Conservation (phyloP, 2,888 invertebrate species). For the Hypercompe scribonia region DNA sequence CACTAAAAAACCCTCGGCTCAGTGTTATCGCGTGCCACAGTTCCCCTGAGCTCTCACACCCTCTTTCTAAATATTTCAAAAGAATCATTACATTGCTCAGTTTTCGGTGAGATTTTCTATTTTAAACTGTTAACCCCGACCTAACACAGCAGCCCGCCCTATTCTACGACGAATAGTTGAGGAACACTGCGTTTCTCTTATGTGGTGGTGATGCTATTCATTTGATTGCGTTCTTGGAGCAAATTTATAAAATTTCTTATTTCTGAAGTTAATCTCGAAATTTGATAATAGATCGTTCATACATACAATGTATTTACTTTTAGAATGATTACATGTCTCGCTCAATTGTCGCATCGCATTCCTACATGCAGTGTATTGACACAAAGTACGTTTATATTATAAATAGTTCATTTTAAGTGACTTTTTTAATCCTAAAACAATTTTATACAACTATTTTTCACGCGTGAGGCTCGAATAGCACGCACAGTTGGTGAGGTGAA, state of each 20-base stretch:
- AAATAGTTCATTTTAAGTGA: neutral
- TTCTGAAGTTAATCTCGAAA: neutral
- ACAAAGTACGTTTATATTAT: neutral
- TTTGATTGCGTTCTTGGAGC: neutral
- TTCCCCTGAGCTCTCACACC: slow-evolving; percentile 17
- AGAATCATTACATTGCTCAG: slow-evolving; percentile 41
- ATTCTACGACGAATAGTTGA: neutral
- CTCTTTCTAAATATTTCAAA: slow-evolving; percentile 38
- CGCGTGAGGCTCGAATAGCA: too few relatives aligned
- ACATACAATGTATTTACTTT: neutral
- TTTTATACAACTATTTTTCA: neutral
- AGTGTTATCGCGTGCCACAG: slow-evolving; percentile 43
- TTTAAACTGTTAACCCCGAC: slow-evolving; percentile 20
- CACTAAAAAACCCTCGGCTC: slow-evolving; percentile 28
- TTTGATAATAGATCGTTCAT: neutral
- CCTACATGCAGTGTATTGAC: neutral
- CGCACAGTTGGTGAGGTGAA: too few relatives aligned
- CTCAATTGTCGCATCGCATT: neutral
- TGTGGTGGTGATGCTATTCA: neutral
- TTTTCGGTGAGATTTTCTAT: slow-evolving; percentile 29
- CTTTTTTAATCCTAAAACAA: neutral
- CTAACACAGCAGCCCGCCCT: neutral
- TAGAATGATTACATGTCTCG: neutral
- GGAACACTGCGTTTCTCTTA: neutral
- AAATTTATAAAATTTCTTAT: neutral